These are phyloP conservation scores for Strongylocentrotus purpuratus DNA, from an alignment of 35 echinoderm and acorn worm genomes.

Conservation along the genomic window DNA sequence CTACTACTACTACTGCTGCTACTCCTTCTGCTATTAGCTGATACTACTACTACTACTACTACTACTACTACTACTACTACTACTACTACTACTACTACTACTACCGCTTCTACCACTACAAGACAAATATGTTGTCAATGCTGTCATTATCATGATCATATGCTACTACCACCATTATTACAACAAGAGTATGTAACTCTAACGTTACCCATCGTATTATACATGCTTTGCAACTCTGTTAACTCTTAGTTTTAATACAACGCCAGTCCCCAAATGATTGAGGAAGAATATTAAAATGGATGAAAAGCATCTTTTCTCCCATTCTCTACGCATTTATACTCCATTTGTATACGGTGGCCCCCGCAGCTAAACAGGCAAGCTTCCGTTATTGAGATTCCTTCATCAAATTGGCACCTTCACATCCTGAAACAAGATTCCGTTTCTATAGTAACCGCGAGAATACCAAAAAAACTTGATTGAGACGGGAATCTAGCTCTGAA, in stretches of 20 bases:
- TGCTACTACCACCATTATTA: background rate
- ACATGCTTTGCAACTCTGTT: background rate
- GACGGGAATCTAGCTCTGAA: background rate
- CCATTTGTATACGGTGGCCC: background rate
- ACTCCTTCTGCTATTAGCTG: background rate
- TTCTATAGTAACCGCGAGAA: background rate
- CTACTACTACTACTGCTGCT: background rate
- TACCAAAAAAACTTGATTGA: background rate
- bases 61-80: background rate
- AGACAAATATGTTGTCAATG: background rate
- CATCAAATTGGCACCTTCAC: background rate
- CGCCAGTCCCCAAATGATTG: background rate
- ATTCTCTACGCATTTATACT: background rate
- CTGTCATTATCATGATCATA: background rate
- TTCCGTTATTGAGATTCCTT: background rate
- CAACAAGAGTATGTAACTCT: background rate
- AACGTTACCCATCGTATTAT: background rate
- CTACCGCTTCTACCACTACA: background rate
- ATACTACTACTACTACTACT: background rate
- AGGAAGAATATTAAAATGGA: too few relatives aligned
- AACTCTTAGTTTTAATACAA: background rate
- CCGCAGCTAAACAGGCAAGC: background rate
- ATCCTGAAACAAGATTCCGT: background rate
- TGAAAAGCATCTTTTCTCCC: background rate
- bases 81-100: background rate